Conservation (phyloP, 2,888 invertebrate species). For the Chalcosyrphus nemorum region DNA sequence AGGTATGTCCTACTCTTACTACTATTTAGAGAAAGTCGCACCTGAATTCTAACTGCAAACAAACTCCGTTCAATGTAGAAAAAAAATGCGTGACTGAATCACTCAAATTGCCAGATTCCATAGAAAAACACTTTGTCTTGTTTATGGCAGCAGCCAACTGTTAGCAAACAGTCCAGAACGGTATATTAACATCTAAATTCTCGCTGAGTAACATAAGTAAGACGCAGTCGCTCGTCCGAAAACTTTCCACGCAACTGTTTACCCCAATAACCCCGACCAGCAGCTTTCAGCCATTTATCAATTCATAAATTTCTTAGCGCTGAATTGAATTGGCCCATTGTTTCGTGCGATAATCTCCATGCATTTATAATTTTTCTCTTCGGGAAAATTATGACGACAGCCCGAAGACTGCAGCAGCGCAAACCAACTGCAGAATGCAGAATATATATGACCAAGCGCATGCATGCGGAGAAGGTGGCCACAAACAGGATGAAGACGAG, state of each 20-base stretch:
- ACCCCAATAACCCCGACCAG: slow-evolving; percentile 49
- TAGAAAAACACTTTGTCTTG: too few relatives aligned
- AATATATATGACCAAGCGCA: not conserved
- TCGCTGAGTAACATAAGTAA: too few relatives aligned
- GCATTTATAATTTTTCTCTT: slow-evolving; percentile 69
- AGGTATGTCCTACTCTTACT: too few relatives aligned
- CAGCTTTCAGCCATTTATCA: slow-evolving; percentile 61
- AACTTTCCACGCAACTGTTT: slow-evolving; percentile 61
- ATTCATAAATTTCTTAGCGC: slow-evolving; percentile 66
- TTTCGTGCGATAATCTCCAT: slow-evolving; percentile 70
- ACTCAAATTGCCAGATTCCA: too few relatives aligned
- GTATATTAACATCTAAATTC: too few relatives aligned
- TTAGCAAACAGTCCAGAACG: not conserved
- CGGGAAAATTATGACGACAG: slow-evolving; percentile 69
- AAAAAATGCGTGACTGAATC: too few relatives aligned
- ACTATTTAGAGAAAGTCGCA: too few relatives aligned
- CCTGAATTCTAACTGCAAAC: too few relatives aligned
- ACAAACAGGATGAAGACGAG: slow-evolving; percentile 60
- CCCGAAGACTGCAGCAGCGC: slow-evolving; percentile 41
- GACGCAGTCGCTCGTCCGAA: slow-evolving; percentile 35
- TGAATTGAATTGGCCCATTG: slow-evolving; percentile 71
- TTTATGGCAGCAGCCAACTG: not conserved
- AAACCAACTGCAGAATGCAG: slow-evolving; percentile 1
- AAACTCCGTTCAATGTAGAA: too few relatives aligned
- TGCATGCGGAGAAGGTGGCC: slow-evolving; percentile 21